Evolutionary conservation across 2,797 vertebrate genomes (phyloP).

Genomic region (Craterocephalus amniculus): DNA sequence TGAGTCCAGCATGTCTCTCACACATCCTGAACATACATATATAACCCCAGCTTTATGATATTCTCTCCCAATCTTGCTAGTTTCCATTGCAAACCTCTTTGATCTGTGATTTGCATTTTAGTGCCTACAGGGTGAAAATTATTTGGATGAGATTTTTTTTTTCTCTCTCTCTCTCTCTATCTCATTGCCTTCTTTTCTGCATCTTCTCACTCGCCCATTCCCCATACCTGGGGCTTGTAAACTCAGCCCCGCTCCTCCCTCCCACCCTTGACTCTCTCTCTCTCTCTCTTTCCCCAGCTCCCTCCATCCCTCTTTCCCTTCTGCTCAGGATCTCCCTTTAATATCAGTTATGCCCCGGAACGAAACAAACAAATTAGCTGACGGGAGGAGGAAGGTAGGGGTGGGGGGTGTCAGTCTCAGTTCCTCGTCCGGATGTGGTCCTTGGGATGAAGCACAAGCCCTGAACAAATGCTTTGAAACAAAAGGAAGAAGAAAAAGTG

Average conservation of each 20-base stretch:
- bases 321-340: slow-evolving; percentile 69
- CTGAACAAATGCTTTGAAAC: slow-evolving; percentile 16
- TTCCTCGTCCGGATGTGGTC: slow-evolving; percentile 62
- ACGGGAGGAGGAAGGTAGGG: slow-evolving; percentile 34
- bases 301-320: slow-evolving; percentile 39
- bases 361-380: slow-evolving; percentile 79
- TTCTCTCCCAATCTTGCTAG: slow-evolving; percentile 80
- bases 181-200: slow-evolving; percentile 68
- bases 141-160: slow-evolving; percentile 85
- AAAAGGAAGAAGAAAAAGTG: slow-evolving; percentile 3
- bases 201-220: slow-evolving; percentile 78
- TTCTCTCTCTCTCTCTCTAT: slow-evolving; percentile 41
- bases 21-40: slow-evolving; percentile 76
- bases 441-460: slow-evolving; percentile 27
- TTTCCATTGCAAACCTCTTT: slow-evolving; percentile 85
- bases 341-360: slow-evolving; percentile 66
- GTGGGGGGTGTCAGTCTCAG: slow-evolving; percentile 38
- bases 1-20: slow-evolving; percentile 73
- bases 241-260: slow-evolving; percentile 48
- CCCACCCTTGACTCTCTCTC: slow-evolving; percentile 37
- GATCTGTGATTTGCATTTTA: slow-evolving; percentile 88
- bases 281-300: slow-evolving; percentile 47
- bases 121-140: slow-evolving; percentile 83
- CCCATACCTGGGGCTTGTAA: slow-evolving; percentile 80
- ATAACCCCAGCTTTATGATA: slow-evolving; percentile 82